phyloP scores from a whole-genome alignment of 2,113 vertebrate species.

The Enhydra lutris region DNA sequence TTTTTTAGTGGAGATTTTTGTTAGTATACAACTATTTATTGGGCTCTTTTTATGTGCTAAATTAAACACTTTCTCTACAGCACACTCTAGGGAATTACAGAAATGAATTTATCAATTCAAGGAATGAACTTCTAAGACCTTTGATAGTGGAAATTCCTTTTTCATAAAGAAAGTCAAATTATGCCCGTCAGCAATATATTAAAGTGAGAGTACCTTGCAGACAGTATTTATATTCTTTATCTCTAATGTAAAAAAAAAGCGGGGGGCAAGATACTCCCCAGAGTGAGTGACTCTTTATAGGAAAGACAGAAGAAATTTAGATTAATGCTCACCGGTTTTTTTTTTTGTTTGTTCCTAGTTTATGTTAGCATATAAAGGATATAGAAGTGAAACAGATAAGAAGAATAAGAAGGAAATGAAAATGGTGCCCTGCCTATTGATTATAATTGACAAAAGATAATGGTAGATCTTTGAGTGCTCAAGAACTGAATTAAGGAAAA shows the following conservation, averaged over 20 bases:
- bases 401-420: not conserved
- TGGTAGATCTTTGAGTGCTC: not conserved
- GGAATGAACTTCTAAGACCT: not conserved
- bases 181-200: not conserved
- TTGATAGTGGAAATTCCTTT: conserved; percentile 24
- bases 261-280: not conserved
- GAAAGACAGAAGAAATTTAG: not conserved
- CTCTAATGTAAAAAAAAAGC: not conserved
- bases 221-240: not conserved
- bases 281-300: not conserved
- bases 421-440: not conserved
- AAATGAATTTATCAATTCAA: conserved; percentile 18
- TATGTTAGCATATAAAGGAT: not conserved
- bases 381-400: not conserved
- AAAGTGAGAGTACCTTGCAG: not conserved
- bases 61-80: not conserved
- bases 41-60: not conserved
- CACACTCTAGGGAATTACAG: not conserved
- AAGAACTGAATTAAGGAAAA: not conserved
- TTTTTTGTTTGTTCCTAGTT: not conserved
- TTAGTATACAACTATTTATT: not conserved
- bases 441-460: not conserved
- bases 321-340: not conserved
- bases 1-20: not conserved
- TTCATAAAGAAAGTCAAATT: conserved; percentile 5